These are phyloP conservation scores for Halyomorpha halys DNA, from an alignment of 1,140 invertebrate genomes.

Conservation along the genomic window DNA sequence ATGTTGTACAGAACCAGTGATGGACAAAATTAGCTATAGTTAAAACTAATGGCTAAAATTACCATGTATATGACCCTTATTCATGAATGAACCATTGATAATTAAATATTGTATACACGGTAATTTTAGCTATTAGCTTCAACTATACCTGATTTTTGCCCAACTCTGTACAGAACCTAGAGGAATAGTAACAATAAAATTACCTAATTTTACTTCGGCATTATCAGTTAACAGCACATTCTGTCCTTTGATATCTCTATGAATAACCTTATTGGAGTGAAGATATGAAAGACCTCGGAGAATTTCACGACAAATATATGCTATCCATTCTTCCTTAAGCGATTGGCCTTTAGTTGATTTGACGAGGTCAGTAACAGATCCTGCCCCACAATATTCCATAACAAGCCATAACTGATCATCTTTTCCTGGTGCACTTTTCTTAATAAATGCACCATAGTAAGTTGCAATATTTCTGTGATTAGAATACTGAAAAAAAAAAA, in stretches of 20 bases:
- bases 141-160: too few relatives aligned
- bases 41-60: too few relatives aligned
- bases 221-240: slow-evolving; percentile 99
- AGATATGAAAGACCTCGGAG: slow-evolving; percentile 92
- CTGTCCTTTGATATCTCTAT: slow-evolving; percentile 99
- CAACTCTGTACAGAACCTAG: too few relatives aligned
- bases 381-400: slow-evolving; percentile 99
- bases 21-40: too few relatives aligned
- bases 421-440: slow-evolving; percentile 96
- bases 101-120: too few relatives aligned
- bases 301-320: slow-evolving; percentile 97
- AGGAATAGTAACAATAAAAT: too few relatives aligned
- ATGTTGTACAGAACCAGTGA: too few relatives aligned
- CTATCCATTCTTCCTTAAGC: slow-evolving; percentile 99
- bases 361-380: slow-evolving; percentile 95
- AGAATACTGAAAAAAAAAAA: slow-evolving; percentile 65
- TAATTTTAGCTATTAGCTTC: too few relatives aligned
- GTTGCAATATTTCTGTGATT: slow-evolving; percentile 99
- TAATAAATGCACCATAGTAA: slow-evolving; percentile 99
- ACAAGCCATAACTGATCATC: slow-evolving; percentile 99
- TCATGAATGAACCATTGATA: too few relatives aligned
- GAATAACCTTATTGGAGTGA: slow-evolving; percentile 98
- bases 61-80: too few relatives aligned
- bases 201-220: slow-evolving; percentile 95
- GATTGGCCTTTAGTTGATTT: slow-evolving; percentile 98